Conservation (phyloP, 2,113 vertebrate genomes). For the Hypanus sabinus region DNA sequence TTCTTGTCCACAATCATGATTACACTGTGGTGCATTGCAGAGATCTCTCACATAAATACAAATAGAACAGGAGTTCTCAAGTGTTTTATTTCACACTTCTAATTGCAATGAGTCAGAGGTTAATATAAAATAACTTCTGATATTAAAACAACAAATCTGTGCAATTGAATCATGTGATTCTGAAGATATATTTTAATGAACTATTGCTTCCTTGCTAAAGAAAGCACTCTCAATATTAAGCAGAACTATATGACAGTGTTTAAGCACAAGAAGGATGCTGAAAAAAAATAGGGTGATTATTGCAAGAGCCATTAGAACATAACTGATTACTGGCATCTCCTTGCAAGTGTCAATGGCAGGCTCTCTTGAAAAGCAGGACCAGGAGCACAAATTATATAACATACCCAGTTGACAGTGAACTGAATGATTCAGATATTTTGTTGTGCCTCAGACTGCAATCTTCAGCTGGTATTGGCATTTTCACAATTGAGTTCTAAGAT, state of each 20-base stretch:
- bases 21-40: neutral
- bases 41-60: neutral
- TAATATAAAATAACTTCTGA: neutral
- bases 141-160: neutral
- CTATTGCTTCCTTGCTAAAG: neutral
- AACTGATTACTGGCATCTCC: neutral
- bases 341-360: neutral
- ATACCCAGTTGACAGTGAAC: neutral
- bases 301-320: neutral
- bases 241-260: neutral
- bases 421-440: neutral
- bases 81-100: neutral
- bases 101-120: neutral
- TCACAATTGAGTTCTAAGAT: neutral
- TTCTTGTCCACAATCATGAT: neutral
- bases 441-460: neutral
- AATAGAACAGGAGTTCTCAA: neutral
- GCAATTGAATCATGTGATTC: neutral
- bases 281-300: neutral
- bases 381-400: neutral
- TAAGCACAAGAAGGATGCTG: neutral
- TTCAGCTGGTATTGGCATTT: neutral
- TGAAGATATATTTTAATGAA: neutral
- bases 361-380: neutral
- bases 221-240: neutral